Conservation (phyloP, 64 coral and sea anemone genomes). For the Actinia equina region DNA sequence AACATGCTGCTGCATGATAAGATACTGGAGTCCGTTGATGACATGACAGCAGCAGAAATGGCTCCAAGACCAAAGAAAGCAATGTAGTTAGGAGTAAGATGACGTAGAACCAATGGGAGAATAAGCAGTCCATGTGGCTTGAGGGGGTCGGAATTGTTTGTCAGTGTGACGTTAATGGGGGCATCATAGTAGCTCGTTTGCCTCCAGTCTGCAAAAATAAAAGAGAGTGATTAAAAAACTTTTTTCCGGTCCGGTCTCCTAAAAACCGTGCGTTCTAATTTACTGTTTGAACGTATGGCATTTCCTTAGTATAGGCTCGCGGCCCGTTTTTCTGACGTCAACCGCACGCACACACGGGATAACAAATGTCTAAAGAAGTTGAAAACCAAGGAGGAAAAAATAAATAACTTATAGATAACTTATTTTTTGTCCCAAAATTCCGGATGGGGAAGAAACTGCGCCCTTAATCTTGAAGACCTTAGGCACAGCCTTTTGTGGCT, state of each 20-base stretch:
- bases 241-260: slow-evolving; percentile 45
- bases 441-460: background rate
- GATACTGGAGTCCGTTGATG: slow-evolving; percentile 80
- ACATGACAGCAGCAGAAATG: slow-evolving; percentile 89
- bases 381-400: too few relatives aligned
- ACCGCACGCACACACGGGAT: too few relatives aligned
- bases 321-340: too few relatives aligned
- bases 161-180: slow-evolving; percentile 38
- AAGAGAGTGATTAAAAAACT: background rate
- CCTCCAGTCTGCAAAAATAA: slow-evolving; percentile 55
- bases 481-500: too few relatives aligned
- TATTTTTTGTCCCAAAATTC: too few relatives aligned
- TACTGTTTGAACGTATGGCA: too few relatives aligned
- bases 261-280: too few relatives aligned
- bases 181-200: slow-evolving; percentile 44
- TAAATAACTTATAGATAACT: too few relatives aligned
- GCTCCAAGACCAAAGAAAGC: slow-evolving; percentile 83
- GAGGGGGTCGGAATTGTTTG: background rate
- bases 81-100: slow-evolving; percentile 66
- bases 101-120: slow-evolving; percentile 68
- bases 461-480: too few relatives aligned
- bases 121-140: slow-evolving; percentile 17
- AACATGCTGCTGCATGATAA: slow-evolving; percentile 82
- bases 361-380: too few relatives aligned
- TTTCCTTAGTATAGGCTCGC: too few relatives aligned